Evolutionary conservation across 2,113 vertebrate genomes (phyloP).

Genomic region (Sceloporus undulatus): DNA sequence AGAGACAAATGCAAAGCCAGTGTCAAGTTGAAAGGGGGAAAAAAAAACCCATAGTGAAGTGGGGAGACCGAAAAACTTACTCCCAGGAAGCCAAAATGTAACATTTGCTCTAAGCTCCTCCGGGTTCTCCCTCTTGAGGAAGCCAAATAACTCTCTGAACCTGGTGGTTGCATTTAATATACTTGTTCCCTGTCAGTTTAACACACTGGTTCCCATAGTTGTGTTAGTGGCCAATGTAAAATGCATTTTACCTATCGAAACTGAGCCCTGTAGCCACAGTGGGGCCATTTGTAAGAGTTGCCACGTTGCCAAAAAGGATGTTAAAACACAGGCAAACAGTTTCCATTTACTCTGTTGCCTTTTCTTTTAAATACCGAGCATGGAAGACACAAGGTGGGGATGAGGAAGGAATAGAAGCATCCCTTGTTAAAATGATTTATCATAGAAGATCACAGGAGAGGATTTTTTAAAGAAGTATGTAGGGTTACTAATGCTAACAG

Average conservation of each 20-base stretch:
- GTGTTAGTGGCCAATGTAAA: too few species aligned
- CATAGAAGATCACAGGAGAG: slow-evolving; percentile 69
- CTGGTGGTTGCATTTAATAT: not conserved
- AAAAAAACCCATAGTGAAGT: not conserved
- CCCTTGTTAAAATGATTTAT: slow-evolving; percentile 75
- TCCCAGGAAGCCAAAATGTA: too few species aligned
- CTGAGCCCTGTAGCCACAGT: too few species aligned
- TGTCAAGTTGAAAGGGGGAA: not conserved
- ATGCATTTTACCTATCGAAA: too few species aligned
- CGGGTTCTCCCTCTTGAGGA: too few species aligned
- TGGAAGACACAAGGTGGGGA: slow-evolving; percentile 49
- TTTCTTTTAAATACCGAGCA: slow-evolving; percentile 40
- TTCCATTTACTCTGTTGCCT: slow-evolving; percentile 51
- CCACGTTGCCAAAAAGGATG: slow-evolving; percentile 25
- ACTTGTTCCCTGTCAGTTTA: not conserved
- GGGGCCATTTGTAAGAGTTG: slow-evolving; percentile 46
- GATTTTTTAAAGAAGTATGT: slow-evolving; percentile 73
- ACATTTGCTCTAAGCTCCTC: too few species aligned
- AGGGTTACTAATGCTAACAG: slow-evolving; percentile 75
- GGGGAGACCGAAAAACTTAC: not conserved
- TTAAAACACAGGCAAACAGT: slow-evolving; percentile 59
- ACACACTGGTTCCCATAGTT: not conserved
- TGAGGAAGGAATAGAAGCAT: slow-evolving; percentile 29
- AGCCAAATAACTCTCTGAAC: not conserved
- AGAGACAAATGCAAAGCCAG: not conserved